These are phyloP conservation scores for Pteropus alecto DNA, from an alignment of 2,113 vertebrate species.

Conservation along the genomic window DNA sequence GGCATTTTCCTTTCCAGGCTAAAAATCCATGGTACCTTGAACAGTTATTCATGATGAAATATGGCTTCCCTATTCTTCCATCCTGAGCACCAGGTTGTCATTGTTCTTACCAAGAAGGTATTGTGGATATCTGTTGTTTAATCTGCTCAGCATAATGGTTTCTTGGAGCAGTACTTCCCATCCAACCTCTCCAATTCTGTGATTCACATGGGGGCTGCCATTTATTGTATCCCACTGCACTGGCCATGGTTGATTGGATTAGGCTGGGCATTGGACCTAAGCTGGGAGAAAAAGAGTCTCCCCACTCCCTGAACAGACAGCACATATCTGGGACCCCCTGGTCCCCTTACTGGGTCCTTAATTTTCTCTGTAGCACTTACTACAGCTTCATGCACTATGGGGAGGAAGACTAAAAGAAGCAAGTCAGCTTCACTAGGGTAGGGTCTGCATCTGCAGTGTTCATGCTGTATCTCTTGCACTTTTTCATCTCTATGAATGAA, in stretches of 20 bases:
- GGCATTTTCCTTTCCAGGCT: neutral
- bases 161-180: neutral
- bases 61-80: neutral
- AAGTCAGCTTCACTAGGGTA: too few species aligned
- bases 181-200: neutral
- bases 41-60: neutral
- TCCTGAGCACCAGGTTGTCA: neutral
- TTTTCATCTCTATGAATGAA: neutral
- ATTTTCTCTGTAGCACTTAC: neutral
- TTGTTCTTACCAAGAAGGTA: neutral
- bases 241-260: neutral
- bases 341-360: neutral
- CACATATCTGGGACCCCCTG: neutral
- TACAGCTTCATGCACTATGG: neutral
- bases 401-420: neutral
- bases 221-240: neutral
- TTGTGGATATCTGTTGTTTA: neutral
- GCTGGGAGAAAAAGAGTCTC: neutral
- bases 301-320: fast-evolving
- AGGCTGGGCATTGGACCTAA: neutral
- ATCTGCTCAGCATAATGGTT: neutral
- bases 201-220: neutral
- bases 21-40: neutral
- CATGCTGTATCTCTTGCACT: neutral
- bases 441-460: neutral